These are phyloP conservation scores for Cyphomyrmex costatus DNA, from an alignment of 1,140 invertebrate genomes.

Conservation along the genomic window DNA sequence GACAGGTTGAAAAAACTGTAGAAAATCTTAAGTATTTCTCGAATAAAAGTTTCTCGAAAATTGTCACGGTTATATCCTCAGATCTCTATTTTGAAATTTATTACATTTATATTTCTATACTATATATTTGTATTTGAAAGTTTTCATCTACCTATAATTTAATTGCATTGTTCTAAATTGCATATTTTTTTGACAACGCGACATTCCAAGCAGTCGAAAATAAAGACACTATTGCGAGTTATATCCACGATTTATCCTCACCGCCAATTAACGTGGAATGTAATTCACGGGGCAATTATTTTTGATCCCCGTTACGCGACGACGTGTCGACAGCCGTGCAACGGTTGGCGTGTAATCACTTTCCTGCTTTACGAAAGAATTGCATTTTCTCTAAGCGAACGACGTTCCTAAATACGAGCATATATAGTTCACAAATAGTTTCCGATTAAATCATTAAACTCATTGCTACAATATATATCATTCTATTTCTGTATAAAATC, in stretches of 20 bases:
- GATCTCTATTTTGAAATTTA: background rate
- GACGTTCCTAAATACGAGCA: background rate
- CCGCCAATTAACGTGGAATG: slow-evolving; percentile 51
- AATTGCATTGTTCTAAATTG: background rate
- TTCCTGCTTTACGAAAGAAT: slow-evolving; percentile 8
- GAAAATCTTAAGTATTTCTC: background rate
- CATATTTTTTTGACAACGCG: background rate
- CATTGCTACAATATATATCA: background rate
- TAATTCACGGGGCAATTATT: slow-evolving; percentile 54
- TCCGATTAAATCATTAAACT: background rate
- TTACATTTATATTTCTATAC: background rate
- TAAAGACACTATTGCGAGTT: slow-evolving; percentile 32
- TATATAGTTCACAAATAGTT: background rate
- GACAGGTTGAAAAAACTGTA: background rate
- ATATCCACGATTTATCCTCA: slow-evolving; percentile 51
- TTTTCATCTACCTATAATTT: slow-evolving; percentile 10
- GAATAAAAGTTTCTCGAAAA: background rate
- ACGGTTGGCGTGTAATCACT: background rate
- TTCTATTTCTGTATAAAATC: background rate
- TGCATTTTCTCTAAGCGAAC: background rate
- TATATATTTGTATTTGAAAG: too few relatives aligned
- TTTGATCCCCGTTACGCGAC: slow-evolving; percentile 51
- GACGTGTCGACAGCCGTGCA: slow-evolving; percentile 46
- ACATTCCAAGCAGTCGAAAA: background rate
- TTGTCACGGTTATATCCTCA: background rate